These are phyloP conservation scores for Amblyjoppa fuscipennis DNA, from an alignment of 2,888 invertebrate species.

Conservation along the genomic window DNA sequence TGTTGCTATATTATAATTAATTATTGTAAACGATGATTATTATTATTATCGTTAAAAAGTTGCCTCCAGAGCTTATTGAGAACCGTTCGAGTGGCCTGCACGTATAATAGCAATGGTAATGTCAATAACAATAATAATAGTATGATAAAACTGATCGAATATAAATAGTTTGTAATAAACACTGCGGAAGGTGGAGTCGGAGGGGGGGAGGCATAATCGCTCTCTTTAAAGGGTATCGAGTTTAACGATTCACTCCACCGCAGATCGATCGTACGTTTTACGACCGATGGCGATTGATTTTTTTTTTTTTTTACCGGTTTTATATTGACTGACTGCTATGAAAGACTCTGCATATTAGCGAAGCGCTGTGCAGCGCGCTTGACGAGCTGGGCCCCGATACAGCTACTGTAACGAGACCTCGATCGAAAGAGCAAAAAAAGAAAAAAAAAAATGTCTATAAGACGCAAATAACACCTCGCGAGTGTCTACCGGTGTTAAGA, in stretches of 20 bases:
- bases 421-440: too few species aligned
- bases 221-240: background rate
- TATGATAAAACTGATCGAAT: slow-evolving; percentile 62
- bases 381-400: background rate
- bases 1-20: slow-evolving; percentile 27
- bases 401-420: background rate
- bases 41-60: slow-evolving; percentile 46
- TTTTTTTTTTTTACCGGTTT: background rate
- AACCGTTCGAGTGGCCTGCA: slow-evolving; percentile 78
- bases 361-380: background rate
- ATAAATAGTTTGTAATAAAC: slow-evolving; percentile 14
- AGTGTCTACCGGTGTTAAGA: slow-evolving; percentile 24
- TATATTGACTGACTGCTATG: slow-evolving; percentile 81
- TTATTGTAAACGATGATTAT: slow-evolving; percentile 58
- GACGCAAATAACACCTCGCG: slow-evolving; percentile 26
- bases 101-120: slow-evolving; percentile 78
- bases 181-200: background rate
- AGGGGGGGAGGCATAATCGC: background rate
- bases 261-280: background rate
- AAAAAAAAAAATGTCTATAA: background rate
- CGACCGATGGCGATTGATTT: slow-evolving; percentile 29
- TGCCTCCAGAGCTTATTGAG: slow-evolving; percentile 76
- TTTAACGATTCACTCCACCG: background rate
- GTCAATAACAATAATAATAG: slow-evolving; percentile 77
- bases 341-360: slow-evolving; percentile 77